These are phyloP conservation scores for Paramuricea clavata DNA, from an alignment of 92 coral and sea anemone species.

Conservation along the genomic window DNA sequence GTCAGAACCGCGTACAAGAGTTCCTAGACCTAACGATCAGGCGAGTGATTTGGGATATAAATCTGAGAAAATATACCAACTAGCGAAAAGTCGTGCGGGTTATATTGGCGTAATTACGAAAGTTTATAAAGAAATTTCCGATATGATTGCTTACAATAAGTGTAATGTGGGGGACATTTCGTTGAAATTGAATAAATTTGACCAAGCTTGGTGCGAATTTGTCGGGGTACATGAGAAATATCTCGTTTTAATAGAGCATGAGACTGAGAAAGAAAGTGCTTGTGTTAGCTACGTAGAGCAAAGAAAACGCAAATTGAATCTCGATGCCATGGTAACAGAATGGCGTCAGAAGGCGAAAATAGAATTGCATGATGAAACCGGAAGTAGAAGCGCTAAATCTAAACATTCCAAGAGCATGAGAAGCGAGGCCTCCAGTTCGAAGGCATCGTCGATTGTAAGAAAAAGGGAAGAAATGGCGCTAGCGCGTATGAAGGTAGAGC, in stretches of 20 bases:
- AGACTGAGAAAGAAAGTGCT: neutral
- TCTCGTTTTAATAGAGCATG: neutral
- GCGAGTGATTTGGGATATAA: no score
- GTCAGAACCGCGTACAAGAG: constrained; percentile 1
- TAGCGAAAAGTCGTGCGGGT: neutral
- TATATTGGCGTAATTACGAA: neutral
- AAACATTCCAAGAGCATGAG: neutral
- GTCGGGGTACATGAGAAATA: constrained; percentile 16
- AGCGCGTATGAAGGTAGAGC: constrained; percentile 5
- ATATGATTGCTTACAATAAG: neutral
- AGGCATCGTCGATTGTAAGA: neutral
- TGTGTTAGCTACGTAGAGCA: constrained; percentile 13
- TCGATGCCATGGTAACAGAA: constrained; percentile 2
- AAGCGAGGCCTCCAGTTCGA: neutral
- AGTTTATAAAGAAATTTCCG: no score
- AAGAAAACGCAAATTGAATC: neutral
- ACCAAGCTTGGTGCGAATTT: constrained; percentile 1
- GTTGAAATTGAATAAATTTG: neutral
- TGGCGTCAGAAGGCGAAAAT: constrained; percentile 1
- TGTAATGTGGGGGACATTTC: constrained; percentile 11
- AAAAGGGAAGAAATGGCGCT: constrained; percentile 23
- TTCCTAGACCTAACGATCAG: no score
- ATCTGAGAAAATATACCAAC: no score
- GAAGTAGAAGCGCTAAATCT: neutral
- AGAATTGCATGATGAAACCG: neutral